A percentile compares a stretch with the other conserved stretches of the same genome.
Evolutionary conservation across 2,113 vertebrate species (phyloP).

Genomic region (Pangasianodon hypophthalmus): DNA sequence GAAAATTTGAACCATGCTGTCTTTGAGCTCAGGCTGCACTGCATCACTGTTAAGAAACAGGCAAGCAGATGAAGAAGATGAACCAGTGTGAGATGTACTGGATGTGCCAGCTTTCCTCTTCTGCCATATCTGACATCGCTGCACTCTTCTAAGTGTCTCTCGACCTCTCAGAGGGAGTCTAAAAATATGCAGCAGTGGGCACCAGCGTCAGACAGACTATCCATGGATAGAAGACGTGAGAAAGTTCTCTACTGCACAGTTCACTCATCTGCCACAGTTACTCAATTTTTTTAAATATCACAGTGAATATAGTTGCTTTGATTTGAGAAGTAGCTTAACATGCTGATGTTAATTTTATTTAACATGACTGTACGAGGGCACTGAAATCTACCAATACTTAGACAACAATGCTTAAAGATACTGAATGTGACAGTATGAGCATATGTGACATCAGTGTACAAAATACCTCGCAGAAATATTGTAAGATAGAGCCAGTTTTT

Average conservation of each 20-base stretch:
- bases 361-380: background rate
- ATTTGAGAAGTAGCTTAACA: background rate
- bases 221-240: background rate
- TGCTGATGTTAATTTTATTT: background rate
- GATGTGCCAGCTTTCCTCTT: background rate
- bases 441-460: background rate
- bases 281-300: background rate
- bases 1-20: background rate
- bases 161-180: background rate
- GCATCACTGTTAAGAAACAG: background rate
- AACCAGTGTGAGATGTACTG: background rate
- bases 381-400: background rate
- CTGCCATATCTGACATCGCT: background rate
- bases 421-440: background rate
- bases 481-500: background rate
- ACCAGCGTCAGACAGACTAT: background rate
- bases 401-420: background rate
- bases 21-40: background rate
- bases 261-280: background rate
- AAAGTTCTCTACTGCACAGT: background rate
- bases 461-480: background rate
- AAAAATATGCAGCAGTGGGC: background rate
- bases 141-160: background rate
- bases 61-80: background rate
- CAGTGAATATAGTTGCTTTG: background rate